Percentiles rank a stretch among this genome's conserved stretches.
These are phyloP conservation scores for Spisula subtruncata DNA, from an alignment of 2,888 invertebrate genomes.

Conservation along the genomic window DNA sequence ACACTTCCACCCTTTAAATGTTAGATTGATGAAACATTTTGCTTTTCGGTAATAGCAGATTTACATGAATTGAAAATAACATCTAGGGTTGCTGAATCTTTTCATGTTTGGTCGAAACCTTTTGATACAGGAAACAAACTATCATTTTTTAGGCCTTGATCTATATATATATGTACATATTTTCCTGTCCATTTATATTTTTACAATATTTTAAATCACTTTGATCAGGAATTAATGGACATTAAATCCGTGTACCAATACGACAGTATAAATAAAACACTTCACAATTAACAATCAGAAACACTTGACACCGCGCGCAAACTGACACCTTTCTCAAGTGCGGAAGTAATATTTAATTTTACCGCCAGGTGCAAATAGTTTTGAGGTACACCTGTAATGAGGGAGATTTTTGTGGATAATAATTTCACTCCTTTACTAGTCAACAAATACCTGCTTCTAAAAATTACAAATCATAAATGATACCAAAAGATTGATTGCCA, in stretches of 20 bases:
- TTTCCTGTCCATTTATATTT: no score
- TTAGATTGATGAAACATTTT: no score
- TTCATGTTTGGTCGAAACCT: neutral
- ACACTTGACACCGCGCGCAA: neutral
- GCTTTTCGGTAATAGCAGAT: no score
- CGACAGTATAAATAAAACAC: no score
- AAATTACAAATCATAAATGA: neutral
- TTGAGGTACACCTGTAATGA: slow-evolving; percentile 35
- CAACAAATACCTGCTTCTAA: neutral
- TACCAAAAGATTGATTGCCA: neutral
- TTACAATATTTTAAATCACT: no score
- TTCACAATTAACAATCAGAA: no score
- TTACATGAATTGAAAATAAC: no score
- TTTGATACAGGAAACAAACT: neutral
- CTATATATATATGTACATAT: no score
- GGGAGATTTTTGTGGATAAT: slow-evolving; percentile 5
- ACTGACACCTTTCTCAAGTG: neutral
- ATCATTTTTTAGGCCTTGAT: no score
- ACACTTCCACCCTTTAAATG: no score
- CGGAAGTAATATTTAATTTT: slow-evolving; percentile 27
- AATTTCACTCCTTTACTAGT: neutral
- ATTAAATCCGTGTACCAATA: no score
- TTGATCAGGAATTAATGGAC: no score
- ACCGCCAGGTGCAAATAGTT: slow-evolving; percentile 35
- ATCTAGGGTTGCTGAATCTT: neutral